Evolutionary conservation across 92 coral and sea anemone species (phyloP).

Genomic region (Heteractis magnifica): DNA sequence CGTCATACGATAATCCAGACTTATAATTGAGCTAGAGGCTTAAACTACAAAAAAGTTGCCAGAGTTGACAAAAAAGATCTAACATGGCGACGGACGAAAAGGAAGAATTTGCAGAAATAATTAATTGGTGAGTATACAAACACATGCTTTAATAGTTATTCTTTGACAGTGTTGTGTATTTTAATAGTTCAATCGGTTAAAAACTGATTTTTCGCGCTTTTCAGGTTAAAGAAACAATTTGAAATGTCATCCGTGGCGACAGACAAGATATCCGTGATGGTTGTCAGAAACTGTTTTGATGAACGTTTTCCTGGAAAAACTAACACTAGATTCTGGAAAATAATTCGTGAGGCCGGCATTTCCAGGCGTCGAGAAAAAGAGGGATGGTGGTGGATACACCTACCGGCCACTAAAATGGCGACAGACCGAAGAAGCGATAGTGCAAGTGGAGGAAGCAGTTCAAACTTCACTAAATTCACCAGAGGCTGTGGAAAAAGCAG

Average conservation of each 20-base stretch:
- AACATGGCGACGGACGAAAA: background rate
- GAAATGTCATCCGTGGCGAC: background rate
- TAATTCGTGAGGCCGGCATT: background rate
- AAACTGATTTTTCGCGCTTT: background rate
- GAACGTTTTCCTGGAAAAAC: background rate
- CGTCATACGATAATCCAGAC: too few species aligned
- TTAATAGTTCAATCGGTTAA: background rate
- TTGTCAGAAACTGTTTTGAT: background rate
- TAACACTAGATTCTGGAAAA: background rate
- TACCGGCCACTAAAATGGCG: background rate
- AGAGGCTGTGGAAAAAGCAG: background rate
- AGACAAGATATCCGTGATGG: background rate
- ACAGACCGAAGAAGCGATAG: background rate
- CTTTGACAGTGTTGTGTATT: background rate
- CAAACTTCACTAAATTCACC: background rate
- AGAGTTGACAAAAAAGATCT: background rate
- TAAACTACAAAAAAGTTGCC: background rate
- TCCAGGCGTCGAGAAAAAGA: background rate
- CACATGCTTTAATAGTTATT: background rate
- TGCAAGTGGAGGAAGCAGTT: background rate
- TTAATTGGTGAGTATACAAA: background rate
- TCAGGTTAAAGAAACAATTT: background rate
- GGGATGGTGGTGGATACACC: background rate
- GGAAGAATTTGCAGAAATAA: background rate
- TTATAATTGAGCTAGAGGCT: too few species aligned